A percentile compares a stretch with the other conserved stretches of the same genome.
Conservation (phyloP, 2,888 invertebrate species). For the Diaphora mendica region DNA sequence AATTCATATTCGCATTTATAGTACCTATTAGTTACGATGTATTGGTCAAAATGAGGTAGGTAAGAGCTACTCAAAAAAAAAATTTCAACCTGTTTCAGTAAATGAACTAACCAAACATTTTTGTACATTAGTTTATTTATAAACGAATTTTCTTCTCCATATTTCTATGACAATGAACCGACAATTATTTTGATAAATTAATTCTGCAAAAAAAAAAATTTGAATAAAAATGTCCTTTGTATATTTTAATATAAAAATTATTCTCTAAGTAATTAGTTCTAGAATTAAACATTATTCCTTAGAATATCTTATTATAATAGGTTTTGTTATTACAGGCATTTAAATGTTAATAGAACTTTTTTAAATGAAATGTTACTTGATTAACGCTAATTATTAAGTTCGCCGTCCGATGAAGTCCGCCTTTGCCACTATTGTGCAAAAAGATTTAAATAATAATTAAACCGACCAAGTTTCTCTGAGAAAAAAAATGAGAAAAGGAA, state of each 20-base stretch:
- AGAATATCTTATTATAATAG: not conserved
- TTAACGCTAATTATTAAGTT: too few species aligned
- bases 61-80: too few species aligned
- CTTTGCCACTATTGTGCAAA: too few species aligned
- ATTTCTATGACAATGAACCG: not conserved
- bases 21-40: too few species aligned
- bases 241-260: not conserved
- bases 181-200: not conserved
- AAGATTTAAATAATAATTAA: too few species aligned
- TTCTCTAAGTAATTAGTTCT: not conserved
- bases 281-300: not conserved
- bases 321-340: not conserved
- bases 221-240: slow-evolving; percentile 5
- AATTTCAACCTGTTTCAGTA: not conserved
- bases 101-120: not conserved
- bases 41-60: too few species aligned
- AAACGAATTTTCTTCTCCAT: not conserved
- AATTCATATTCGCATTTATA: too few species aligned
- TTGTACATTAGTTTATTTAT: not conserved
- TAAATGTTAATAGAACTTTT: not conserved
- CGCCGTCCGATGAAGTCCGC: too few species aligned
- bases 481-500: too few species aligned
- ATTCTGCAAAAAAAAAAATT: not conserved
- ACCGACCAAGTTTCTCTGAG: too few species aligned
- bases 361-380: too few species aligned